These are phyloP conservation scores for Lathamus discolor DNA, from an alignment of 2,113 vertebrate genomes.

Conservation along the genomic window DNA sequence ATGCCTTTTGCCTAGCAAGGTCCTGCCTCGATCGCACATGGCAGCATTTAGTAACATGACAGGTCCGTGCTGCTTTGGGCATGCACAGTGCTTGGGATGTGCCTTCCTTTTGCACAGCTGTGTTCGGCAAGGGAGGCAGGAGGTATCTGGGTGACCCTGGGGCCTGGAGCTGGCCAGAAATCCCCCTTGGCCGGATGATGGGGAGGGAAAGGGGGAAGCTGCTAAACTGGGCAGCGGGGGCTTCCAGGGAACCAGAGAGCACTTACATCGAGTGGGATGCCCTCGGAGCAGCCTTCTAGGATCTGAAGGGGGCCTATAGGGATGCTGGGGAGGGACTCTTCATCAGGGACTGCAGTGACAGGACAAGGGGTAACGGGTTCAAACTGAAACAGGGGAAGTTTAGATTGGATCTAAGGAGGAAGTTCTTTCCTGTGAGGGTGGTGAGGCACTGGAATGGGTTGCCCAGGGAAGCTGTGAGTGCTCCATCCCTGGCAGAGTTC, in stretches of 20 bases:
- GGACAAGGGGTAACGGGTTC: too few species aligned
- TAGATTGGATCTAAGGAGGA: too few species aligned
- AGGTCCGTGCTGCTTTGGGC: background rate
- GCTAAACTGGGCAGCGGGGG: background rate
- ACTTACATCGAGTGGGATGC: fast-evolving
- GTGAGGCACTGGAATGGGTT: too few species aligned
- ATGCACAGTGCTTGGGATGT: background rate
- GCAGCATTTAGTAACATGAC: background rate
- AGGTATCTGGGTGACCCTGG: background rate
- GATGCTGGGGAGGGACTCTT: too few species aligned
- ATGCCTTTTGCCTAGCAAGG: background rate
- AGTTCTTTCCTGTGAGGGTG: too few species aligned
- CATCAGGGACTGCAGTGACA: too few species aligned
- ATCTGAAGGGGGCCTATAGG: too few species aligned
- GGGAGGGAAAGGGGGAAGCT: background rate
- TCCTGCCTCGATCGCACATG: background rate
- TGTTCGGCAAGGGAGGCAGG: background rate
- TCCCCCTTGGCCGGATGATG: background rate
- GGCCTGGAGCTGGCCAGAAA: background rate
- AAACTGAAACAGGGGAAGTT: too few species aligned
- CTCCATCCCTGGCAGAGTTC: too few species aligned
- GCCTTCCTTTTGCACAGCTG: background rate
- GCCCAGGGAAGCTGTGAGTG: too few species aligned
- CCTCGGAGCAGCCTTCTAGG: too few species aligned
- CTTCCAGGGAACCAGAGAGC: background rate